Evolutionary conservation across 2,888 invertebrate genomes (phyloP).

Genomic region (Drosophila glabriapex): DNA sequence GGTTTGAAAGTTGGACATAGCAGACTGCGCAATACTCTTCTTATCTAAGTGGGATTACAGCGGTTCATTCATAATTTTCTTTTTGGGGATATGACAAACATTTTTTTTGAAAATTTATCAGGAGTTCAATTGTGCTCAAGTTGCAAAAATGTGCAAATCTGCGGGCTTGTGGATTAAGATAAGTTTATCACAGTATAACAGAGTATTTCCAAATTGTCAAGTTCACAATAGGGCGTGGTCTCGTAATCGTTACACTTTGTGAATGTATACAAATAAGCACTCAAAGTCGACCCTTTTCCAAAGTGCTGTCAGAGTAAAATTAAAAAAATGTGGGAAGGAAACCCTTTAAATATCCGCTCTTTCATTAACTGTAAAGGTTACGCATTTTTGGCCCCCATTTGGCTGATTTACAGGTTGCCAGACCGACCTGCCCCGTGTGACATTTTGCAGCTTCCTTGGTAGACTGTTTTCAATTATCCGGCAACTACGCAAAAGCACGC

Average conservation of each 20-base stretch:
- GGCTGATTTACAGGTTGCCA: slow-evolving; percentile 16
- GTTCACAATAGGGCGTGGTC: not conserved
- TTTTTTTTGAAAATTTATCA: not conserved
- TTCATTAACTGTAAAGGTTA: slow-evolving; percentile 10
- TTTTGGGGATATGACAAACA: not conserved
- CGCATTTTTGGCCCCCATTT: slow-evolving; percentile 1
- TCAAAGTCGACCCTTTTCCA: not conserved
- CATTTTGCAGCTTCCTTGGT: slow-evolving; percentile 27
- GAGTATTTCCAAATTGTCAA: not conserved
- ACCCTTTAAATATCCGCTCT: not conserved
- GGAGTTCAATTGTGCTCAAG: not conserved
- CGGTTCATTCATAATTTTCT: not conserved
- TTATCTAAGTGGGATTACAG: not conserved
- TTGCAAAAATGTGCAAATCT: not conserved
- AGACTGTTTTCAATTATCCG: slow-evolving; percentile 70
- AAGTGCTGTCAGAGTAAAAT: not conserved
- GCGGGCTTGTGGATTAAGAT: not conserved
- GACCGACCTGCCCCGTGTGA: slow-evolving; percentile 2
- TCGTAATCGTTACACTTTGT: not conserved
- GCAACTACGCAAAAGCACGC: slow-evolving; percentile 37
- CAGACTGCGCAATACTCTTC: not conserved
- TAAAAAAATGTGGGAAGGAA: not conserved
- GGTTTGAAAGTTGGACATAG: not conserved
- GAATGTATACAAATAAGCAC: not conserved
- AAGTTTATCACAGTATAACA: not conserved